Base-by-base conservation (phyloP, 2,888 invertebrate species). In the Mythimna loreyi region DNA sequence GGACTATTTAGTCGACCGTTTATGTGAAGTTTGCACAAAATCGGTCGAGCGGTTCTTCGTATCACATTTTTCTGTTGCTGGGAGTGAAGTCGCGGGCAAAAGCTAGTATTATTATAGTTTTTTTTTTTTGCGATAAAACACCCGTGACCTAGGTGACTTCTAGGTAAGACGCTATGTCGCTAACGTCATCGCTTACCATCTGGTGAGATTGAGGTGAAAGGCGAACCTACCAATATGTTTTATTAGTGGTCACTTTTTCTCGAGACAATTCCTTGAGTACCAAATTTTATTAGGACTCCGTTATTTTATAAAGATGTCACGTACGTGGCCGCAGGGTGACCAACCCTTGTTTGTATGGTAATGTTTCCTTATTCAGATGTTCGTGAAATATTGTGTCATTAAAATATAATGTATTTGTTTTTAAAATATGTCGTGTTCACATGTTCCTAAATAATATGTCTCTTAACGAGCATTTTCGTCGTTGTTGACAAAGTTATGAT, bases 321-420 rank as follows among this genome's bases (percentile, higher is more conserved):
- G 67, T 65, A 61, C 36, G 40, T 40, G 28, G 16, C 55, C 21
- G 36, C 28, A 52, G 59, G n/a, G 25, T 30, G 13, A 49, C 47
- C 61, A 23, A 11, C 55, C 56, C 52, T 65, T 80, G 75, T 75
- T 67, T 71, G 45, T 55, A 75, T 64, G 60, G 50, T 58, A 58
- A 80, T 80, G 25, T 53, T 67, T 40, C 21, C 28, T 13, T 70
- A 63, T 74, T 68, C 75, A 58, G 55, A 67, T 61, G 59, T 65
- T 23, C 25, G 23, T n/a, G 7, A 65, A 58, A 75, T 63, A 55
- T 58, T 28, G n/a, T 56, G 52, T 52, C 45, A 64, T 69, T 75
- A 56, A 53, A 47, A 45, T 45, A 23, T 47, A 25, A 25, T 47
- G n/a, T 55, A 49, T 19, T 25, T 52, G 25, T 60, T 59, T 59